Evolutionary conservation across 1,140 invertebrate species (phyloP).

Genomic region (Aradophagus sp.): DNA sequence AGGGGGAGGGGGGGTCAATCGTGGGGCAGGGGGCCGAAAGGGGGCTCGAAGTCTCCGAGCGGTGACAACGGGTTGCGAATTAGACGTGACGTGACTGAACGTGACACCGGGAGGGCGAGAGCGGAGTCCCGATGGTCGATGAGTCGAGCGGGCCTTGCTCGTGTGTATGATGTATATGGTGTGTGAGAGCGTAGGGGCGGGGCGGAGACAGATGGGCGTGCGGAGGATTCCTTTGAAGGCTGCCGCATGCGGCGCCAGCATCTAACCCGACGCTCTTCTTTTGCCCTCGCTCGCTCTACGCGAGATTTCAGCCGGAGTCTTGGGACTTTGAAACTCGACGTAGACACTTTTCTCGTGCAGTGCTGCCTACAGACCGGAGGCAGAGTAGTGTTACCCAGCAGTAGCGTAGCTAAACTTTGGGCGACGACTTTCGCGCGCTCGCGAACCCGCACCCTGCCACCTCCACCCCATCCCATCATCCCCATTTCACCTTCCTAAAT

Average conservation of each 20-base stretch:
- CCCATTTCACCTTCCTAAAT: no score
- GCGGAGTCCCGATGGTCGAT: constrained; percentile 61
- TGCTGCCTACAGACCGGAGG: constrained; percentile 58
- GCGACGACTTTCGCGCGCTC: constrained; percentile 18
- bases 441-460: no score
- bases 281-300: constrained; percentile 55
- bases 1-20: no score
- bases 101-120: constrained; percentile 48
- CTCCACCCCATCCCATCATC: no score
- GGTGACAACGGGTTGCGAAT: constrained; percentile 44
- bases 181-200: constrained; percentile 73
- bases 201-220: constrained; percentile 76
- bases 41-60: constrained; percentile 48
- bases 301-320: constrained; percentile 51
- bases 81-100: constrained; percentile 53
- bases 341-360: constrained; percentile 56
- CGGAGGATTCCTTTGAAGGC: constrained; percentile 74
- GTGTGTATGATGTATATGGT: constrained; percentile 72
- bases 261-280: constrained; percentile 58
- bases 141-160: no score
- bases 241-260: constrained; percentile 74
- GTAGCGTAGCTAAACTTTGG: constrained; percentile 51
- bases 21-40: constrained; percentile 33
- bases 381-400: constrained; percentile 48
- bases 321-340: constrained; percentile 55